Percentiles rank a stretch among this genome's conserved stretches.
phyloP scores from a whole-genome alignment of 2,888 invertebrate genomes.

The Drosophila borealis region DNA sequence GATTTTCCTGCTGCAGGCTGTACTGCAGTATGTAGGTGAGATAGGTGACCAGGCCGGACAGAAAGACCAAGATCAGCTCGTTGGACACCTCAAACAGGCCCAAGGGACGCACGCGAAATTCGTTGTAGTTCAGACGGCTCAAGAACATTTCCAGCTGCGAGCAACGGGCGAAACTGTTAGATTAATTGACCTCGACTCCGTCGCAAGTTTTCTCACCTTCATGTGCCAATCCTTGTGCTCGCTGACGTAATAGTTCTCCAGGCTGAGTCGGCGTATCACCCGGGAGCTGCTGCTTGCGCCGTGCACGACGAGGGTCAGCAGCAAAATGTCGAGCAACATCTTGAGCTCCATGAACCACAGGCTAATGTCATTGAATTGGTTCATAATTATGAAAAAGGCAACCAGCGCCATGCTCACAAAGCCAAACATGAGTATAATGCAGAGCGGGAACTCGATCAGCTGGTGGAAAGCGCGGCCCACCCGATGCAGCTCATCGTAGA shows the following conservation, averaged over 20 bases:
- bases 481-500: conserved; percentile 60
- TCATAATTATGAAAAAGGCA: conserved; percentile 22
- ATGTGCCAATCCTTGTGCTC: conserved; percentile 49
- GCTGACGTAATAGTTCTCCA: conserved; percentile 58
- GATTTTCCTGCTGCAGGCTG: conserved; percentile 31
- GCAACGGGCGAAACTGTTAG: too few species aligned
- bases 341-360: conserved; percentile 28
- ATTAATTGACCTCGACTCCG: too few species aligned
- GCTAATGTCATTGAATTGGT: not conserved
- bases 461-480: conserved; percentile 45
- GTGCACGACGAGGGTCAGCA: conserved; percentile 60
- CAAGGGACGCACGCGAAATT: conserved; percentile 62
- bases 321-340: conserved; percentile 48
- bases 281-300: conserved; percentile 49
- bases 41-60: conserved; percentile 69
- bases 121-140: conserved; percentile 54
- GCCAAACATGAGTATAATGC: conserved; percentile 31
- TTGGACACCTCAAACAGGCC: conserved; percentile 75
- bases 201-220: conserved; percentile 31
- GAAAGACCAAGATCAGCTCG: conserved; percentile 59
- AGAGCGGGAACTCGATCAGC: conserved; percentile 57
- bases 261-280: conserved; percentile 43
- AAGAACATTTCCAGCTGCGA: conserved; percentile 69
- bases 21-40: conserved; percentile 65
- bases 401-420: conserved; percentile 34